Conservation (phyloP, 2,797 vertebrate species). For the Pseudocheirus occidentalis region DNA sequence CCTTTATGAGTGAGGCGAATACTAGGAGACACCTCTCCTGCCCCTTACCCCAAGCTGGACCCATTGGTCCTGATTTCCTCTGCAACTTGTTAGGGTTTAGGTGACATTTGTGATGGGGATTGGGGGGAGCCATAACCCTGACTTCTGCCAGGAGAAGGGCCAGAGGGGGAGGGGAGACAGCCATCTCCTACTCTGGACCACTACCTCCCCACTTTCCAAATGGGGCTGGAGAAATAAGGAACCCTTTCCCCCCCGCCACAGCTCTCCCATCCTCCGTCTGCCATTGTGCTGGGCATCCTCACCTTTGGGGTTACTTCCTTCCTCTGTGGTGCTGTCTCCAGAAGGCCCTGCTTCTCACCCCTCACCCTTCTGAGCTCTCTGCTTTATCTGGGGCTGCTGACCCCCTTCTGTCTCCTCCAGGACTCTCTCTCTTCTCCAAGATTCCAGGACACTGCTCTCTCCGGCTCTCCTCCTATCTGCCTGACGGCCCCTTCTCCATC, state of each 20-base stretch:
- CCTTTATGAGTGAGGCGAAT: background rate
- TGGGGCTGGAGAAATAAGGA: too few species aligned
- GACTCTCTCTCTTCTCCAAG: background rate
- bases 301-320: background rate
- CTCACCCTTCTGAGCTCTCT: background rate
- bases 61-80: background rate
- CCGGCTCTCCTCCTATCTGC: background rate
- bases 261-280: background rate
- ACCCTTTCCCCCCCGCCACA: too few species aligned
- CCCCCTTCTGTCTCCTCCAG: too few species aligned
- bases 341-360: background rate
- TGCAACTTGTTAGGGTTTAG: background rate
- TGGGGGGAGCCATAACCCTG: background rate
- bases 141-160: background rate
- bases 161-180: background rate
- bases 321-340: background rate
- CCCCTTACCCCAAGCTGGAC: background rate
- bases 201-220: background rate
- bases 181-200: too few species aligned
- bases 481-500: background rate
- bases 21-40: background rate
- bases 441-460: too few species aligned
- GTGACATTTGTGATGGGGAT: background rate
- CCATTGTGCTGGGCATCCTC: too few species aligned
- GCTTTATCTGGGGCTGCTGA: background rate